Base-by-base conservation (phyloP, 2,888 invertebrate genomes). In the Atherix ibis region DNA sequence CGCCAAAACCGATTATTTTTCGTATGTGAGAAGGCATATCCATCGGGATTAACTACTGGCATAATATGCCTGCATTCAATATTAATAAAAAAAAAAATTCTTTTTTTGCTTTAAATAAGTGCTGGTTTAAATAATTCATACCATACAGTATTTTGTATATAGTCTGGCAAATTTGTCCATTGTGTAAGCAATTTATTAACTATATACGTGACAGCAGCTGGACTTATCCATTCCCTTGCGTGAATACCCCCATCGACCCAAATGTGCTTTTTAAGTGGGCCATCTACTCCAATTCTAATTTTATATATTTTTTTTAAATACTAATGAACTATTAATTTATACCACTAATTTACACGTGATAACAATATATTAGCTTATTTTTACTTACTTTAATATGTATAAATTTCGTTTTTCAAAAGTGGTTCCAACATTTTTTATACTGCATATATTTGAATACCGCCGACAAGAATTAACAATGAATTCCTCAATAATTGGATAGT, bases 191-290 rank as follows among this genome's bases (percentile, higher is more conserved):
- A 57, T 35, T 73, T 66, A 48, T 81, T 70, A 5, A 83, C 72
- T 32, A 84, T 67, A 54, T 72, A 85, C 0, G 83, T 80, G 3
- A 81, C 81, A 0, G 76, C 71, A 0, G 85, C 79, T 0, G 79
- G 76, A 27, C 78, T 76, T 46, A 85, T 82, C 85, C 85, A 94
- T 64, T 94, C 94, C 16, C 91, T 70, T 0, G 87, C 82, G 49
- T 88, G 88, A 36, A 87, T 87, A 8, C 83, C 76, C 1, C 75
- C 78, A 46, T 80, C 80, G 26, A 80, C 59, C 80, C 81, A 82
- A 2, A 82, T 65, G n/a, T n/a, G n/a, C n/a, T n/a, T n/a, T n/a
- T n/a, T n/a, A n/a, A n/a, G n/a, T n/a, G n/a, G n/a, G n/a, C n/a
- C n/a, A n/a, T n/a, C n/a, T n/a, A n/a, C n/a, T n/a, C n/a, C n/a